Base-by-base conservation (phyloP, 2,113 vertebrate species). In the Albula glossodonta region DNA sequence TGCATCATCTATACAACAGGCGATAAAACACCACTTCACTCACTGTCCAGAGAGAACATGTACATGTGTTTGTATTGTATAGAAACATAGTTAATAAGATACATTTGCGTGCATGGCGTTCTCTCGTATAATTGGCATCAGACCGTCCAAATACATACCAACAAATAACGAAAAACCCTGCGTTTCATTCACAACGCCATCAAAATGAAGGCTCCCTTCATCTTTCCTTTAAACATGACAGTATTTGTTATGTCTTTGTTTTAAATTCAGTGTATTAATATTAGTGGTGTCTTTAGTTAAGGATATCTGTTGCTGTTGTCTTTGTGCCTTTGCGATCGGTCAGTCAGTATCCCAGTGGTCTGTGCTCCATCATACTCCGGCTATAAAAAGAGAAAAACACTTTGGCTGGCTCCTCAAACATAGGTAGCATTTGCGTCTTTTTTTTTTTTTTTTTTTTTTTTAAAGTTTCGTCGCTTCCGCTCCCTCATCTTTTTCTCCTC, bases 51-150 rank as follows among this genome's bases (percentile, higher is more conserved):
- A 97, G 95, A 96, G 94, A 96, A 97, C 96, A 96, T 96, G 96
- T 96, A 97, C 95, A 95, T 96, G 96, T 96, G 94, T 95, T 96
- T 96, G 90, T 95, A 96, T 96, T 95, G 89, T 95, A 97, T 99
- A 99, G 97, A 99, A 99, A 99, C 98, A 98, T 98, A 98, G 97
- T 97, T 98, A 99, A 96, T 99, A 98, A 99, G 97, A 98, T 98
- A 98, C 95, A 98, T 74, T 98, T 97, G 98, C 98, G 98, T 99
- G 98, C 98, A 99, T 97, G 97, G 97, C 97, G 92, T 97, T 96
- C 95, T 96, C 95, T 94, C 94, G 95, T 95, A 74, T 31, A 31
- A 74, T 74, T n/a, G n/a, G 10, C 10, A 91, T 95, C 95, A 66
- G 60, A 66, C 22, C 60, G 96, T 96, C 95, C 94, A 88, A 81